Evolutionary conservation across 2,888 invertebrate species (phyloP).

Genomic region (Cosmopolites sordidus): DNA sequence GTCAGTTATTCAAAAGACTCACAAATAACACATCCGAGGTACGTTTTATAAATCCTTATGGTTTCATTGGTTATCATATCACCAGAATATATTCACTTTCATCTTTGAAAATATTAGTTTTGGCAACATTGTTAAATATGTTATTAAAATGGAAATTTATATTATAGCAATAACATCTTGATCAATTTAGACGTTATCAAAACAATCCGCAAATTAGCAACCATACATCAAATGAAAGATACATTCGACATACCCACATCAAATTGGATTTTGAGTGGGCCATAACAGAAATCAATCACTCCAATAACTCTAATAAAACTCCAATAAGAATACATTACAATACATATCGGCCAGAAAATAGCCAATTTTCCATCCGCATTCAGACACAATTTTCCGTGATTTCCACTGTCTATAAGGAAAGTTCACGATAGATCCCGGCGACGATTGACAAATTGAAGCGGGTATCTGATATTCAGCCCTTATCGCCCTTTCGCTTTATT

Average conservation of each 20-base stretch:
- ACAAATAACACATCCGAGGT: not conserved
- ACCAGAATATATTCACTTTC: no score
- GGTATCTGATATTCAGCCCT: conserved; percentile 24
- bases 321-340: conserved; percentile 42
- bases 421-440: conserved; percentile 6
- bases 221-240: no score
- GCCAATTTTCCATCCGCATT: conserved; percentile 38
- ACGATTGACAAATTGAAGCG: conserved; percentile 18
- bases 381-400: conserved; percentile 20
- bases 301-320: conserved; percentile 30
- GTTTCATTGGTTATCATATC: no score
- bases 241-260: no score
- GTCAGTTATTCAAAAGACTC: conserved; percentile 7
- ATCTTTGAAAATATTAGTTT: no score
- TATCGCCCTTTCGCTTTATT: conserved; percentile 25
- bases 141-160: no score
- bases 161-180: no score
- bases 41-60: no score
- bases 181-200: no score
- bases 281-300: conserved; percentile 19
- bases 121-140: no score
- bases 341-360: conserved; percentile 41
- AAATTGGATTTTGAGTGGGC: no score
- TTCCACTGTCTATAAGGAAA: conserved; percentile 24
- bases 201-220: no score